These are phyloP conservation scores for Setophaga petechia DNA, from an alignment of 2,113 vertebrate species.

Conservation along the genomic window DNA sequence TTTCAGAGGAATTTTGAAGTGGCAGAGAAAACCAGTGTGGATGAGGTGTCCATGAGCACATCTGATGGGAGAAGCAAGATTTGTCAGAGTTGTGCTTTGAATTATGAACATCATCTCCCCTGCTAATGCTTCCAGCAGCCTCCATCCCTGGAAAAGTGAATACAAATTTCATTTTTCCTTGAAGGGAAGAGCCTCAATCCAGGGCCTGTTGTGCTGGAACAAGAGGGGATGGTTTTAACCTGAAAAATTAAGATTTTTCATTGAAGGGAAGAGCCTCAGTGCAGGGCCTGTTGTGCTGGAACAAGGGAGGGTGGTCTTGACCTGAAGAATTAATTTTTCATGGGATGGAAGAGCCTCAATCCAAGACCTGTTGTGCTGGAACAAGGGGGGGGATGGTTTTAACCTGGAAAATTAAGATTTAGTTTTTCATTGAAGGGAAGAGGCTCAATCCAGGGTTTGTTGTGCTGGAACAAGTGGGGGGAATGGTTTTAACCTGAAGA, in stretches of 20 bases:
- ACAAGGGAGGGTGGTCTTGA: too few species aligned
- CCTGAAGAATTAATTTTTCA: too few species aligned
- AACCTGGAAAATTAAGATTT: not conserved
- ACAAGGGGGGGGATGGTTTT: not conserved
- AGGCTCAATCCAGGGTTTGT: accelerated
- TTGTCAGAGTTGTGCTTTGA: not conserved
- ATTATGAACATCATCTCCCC: accelerated
- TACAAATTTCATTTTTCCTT: not conserved
- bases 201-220: too few species aligned
- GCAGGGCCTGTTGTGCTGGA: too few species aligned
- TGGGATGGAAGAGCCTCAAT: not conserved
- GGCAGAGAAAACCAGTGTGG: accelerated
- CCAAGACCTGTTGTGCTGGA: accelerated
- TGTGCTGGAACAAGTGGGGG: too few species aligned
- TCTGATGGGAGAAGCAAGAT: not conserved
- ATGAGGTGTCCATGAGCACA: accelerated
- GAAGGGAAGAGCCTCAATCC: too few species aligned
- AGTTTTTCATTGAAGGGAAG: not conserved
- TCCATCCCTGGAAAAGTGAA: not conserved
- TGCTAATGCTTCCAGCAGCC: not conserved
- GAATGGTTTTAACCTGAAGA: not conserved
- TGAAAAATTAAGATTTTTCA: too few species aligned
- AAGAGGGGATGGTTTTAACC: too few species aligned
- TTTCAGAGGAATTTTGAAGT: not conserved
- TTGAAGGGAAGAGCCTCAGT: too few species aligned